Evolutionary conservation across 1,140 invertebrate species (phyloP), one percentile per base, ranked within the genome.

Genomic region (Reticulitermes speratus): DNA sequence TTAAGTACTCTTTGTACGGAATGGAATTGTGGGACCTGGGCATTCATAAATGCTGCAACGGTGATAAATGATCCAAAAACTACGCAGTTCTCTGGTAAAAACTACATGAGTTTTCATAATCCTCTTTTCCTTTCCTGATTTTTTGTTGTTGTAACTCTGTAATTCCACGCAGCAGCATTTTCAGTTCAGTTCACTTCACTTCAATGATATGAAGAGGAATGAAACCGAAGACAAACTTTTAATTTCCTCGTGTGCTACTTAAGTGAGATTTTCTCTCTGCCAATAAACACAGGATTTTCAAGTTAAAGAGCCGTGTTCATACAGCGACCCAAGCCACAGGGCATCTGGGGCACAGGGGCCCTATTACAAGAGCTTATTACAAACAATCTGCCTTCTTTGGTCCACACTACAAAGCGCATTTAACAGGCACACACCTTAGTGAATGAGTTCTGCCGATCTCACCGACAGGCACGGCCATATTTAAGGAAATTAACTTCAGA

Each of bases 151-250:
- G n/a, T 30, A 75, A 75, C 65, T n/a, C 65, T 75, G n/a, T 75
- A 75, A 75, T 75, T 75, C 65, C 65, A 16, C n/a, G n/a, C n/a
- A 75, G 14, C 19, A 25, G 25, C n/a, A 75, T 75, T 25, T 75
- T 75, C 65, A 75, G 65, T 75, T 75, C 65, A 75, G 65, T 75
- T 75, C 65, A 75, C 65, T 75, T 75, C 65, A 75, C 65, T 30
- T 75, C 65, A 75, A 75, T 75, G 65, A 75, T 75, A 75, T 30
- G 65, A 75, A 75, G 65, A 14, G 25, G n/a, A 75, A 75, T 75
- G n/a, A 75, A 75, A 75, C n/a, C 65, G 25, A 75, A 75, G 65
- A 75, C 25, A 75, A 75, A 75, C 25, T 75, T 75, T 75, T 75
- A 75, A 75, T 75, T 75, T 75, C 65, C 65, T 75, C 65, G 65